phyloP scores from a whole-genome alignment of 2,797 vertebrate genomes.

The Melanogrammus aeglefinus region DNA sequence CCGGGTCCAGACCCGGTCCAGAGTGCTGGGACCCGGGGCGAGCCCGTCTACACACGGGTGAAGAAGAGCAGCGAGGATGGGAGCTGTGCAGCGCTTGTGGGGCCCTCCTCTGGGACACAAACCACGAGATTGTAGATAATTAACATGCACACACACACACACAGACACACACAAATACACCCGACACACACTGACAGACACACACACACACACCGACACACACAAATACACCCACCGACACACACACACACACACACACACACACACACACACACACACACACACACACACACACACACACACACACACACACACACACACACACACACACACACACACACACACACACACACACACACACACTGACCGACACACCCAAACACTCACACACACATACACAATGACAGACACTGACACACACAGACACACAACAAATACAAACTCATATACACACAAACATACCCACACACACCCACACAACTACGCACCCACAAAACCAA shows the following conservation, averaged over 20 bases:
- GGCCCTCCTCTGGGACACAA: neutral
- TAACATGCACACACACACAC: neutral
- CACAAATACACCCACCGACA: neutral
- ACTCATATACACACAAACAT: neutral
- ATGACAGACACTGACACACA: neutral
- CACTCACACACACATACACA: neutral
- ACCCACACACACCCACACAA: constrained; percentile 1
- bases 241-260: neutral
- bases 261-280: neutral
- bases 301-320: too few species aligned
- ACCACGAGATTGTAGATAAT: neutral
- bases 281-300: neutral
- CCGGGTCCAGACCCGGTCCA: too few species aligned
- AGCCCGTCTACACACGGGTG: neutral
- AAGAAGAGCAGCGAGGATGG: neutral
- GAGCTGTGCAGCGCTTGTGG: too few species aligned
- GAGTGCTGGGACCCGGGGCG: too few species aligned
- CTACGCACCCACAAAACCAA: neutral
- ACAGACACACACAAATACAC: neutral
- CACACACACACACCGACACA: neutral
- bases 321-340: too few species aligned
- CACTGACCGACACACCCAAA: neutral
- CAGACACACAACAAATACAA: neutral
- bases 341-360: neutral
- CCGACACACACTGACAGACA: neutral